These are phyloP conservation scores for Agrochola litura DNA, from an alignment of 2,888 invertebrate genomes.

Conservation along the genomic window DNA sequence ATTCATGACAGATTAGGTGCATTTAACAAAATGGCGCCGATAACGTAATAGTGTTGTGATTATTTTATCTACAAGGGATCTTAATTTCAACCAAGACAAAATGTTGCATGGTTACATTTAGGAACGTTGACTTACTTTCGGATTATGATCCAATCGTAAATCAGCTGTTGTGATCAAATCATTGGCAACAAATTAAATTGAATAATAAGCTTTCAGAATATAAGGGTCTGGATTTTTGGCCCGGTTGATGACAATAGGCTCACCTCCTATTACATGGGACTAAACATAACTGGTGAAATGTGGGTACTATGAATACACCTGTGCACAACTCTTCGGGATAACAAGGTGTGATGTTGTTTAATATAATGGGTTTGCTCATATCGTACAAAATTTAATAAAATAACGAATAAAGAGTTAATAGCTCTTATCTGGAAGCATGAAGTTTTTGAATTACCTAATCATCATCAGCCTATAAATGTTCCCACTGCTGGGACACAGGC, in stretches of 20 bases:
- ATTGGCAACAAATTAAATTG: background rate
- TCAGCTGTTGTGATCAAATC: background rate
- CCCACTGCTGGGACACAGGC: too few relatives aligned
- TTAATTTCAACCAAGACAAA: background rate
- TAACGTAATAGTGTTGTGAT: background rate
- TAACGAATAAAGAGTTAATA: background rate
- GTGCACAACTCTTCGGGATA: too few relatives aligned
- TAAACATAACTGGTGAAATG: too few relatives aligned
- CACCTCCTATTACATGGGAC: too few relatives aligned
- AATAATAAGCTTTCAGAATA: background rate
- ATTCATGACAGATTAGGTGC: constrained; percentile 36
- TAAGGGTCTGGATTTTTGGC: too few relatives aligned
- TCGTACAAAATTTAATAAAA: background rate
- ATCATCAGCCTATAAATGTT: too few relatives aligned
- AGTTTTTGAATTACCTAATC: background rate
- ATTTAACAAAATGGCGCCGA: constrained; percentile 39
- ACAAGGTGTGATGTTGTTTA: too few relatives aligned
- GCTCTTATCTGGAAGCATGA: background rate
- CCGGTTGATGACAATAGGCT: too few relatives aligned
- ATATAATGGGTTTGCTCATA: background rate
- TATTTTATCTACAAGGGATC: background rate
- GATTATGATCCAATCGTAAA: background rate
- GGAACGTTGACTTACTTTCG: background rate
- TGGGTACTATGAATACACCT: too few relatives aligned
- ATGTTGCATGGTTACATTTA: background rate